Base-by-base conservation (phyloP, 2,797 vertebrate species). In the Ataeniobius toweri region DNA sequence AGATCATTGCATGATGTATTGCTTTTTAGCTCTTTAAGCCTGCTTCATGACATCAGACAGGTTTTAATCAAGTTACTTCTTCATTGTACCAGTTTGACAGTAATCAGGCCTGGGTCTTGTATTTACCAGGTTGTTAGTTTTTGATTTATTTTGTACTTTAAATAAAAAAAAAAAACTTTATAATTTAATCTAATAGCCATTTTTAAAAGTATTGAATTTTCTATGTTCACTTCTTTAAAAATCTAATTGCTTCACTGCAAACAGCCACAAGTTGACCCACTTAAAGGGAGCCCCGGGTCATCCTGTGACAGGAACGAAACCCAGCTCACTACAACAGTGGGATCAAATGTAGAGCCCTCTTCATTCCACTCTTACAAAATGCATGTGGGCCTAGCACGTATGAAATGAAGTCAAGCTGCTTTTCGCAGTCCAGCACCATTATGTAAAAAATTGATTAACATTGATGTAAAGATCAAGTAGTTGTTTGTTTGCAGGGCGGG, bases 381-480 rank as follows among this genome's bases (percentile, higher is more conserved):
- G 88, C 90, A 94, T 91, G 83, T 41, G 16, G 6, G 92, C 93
- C 92, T 93, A 12, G 85, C 92, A 77, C 90, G 83, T 71, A 44
- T 77, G 74, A 90, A 86, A 92, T 76, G 67, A 83, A 85, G 77
- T 71, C 53, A 41, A 78, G 84, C 81, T 74, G 88, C 85, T 92
- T 91, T 92, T 48, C 0, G 18, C 88, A 51, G 88, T 85, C 80
- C 77, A 46, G 85, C 84, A 56, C 83, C 89, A 85, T 88, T 89
- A 86, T 85, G 84, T 93, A 83, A 95, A 94, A 93, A 89, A 93
- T 93, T 91, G 89, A 94, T 91, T 81, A 63, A 48, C 89, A 87
- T 88, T 55, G 88, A 92, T 79, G 89, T 76, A 74, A 84, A 86
- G 89, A 91, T 91, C 85, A 77, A 85, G 74, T 28, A 71, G 86